A percentile compares a stretch with the other conserved stretches of the same genome.
Conservation (phyloP, 2,797 vertebrate species). For the Tiaroga cobitis region DNA sequence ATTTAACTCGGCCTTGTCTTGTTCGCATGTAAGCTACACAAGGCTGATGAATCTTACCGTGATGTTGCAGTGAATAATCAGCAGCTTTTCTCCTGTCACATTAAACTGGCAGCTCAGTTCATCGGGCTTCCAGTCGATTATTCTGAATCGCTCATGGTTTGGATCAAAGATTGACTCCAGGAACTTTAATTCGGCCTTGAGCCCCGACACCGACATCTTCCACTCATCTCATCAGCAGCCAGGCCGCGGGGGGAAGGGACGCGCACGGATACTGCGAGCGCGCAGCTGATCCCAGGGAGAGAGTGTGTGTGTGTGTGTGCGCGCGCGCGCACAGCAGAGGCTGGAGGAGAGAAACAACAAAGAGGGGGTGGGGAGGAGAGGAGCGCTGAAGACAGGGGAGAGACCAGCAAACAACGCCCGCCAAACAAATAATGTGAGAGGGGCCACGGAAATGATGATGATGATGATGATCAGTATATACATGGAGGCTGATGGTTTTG, state of each 20-base stretch:
- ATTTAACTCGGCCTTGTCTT: conserved; percentile 34
- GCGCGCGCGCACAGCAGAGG: not conserved
- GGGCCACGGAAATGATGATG: not conserved
- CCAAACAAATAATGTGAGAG: not conserved
- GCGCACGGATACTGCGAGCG: conserved; percentile 42
- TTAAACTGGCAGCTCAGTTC: conserved; percentile 95
- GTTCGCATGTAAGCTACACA: conserved; percentile 18
- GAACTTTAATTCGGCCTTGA: conserved; percentile 98
- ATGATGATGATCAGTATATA: not conserved
- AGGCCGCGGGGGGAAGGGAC: conserved; percentile 75
- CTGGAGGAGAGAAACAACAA: conserved; percentile 45
- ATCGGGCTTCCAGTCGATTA: conserved; percentile 95
- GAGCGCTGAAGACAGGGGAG: conserved; percentile 12
- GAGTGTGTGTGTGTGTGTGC: not conserved
- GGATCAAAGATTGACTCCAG: conserved; percentile 97
- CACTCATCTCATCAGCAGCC: conserved; percentile 88
- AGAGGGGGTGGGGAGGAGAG: conserved; percentile 37
- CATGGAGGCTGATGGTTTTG: not conserved
- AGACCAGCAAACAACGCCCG: conserved; percentile 40
- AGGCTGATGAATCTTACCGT: conserved; percentile 82
- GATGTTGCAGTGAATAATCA: conserved; percentile 97
- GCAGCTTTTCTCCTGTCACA: conserved; percentile 86
- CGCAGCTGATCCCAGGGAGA: conserved; percentile 42
- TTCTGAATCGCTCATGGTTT: conserved; percentile 95
- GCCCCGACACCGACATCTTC: conserved; percentile 98